A percentile compares a stretch with the other conserved stretches of the same genome.
Evolutionary conservation across 2,113 vertebrate species (phyloP).

Genomic region (Python bivittatus): DNA sequence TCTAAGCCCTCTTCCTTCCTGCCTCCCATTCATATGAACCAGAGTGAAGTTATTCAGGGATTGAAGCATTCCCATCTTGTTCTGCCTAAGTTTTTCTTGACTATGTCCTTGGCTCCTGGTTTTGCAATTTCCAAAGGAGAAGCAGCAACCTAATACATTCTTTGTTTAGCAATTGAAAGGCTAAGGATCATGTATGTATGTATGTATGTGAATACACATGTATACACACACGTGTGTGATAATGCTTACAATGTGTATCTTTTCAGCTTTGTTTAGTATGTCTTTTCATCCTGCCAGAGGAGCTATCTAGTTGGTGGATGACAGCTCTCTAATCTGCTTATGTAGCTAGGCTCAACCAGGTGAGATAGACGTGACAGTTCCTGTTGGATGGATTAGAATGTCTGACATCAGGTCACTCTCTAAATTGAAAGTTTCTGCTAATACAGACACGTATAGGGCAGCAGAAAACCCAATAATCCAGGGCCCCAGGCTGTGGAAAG

Average conservation of each 20-base stretch:
- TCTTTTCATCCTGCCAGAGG: slow-evolving; percentile 43
- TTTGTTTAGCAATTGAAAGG: background rate
- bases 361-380: slow-evolving; percentile 60
- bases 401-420: slow-evolving; percentile 62
- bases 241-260: slow-evolving; percentile 25
- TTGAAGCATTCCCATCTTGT: background rate
- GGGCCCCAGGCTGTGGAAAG: slow-evolving; percentile 3
- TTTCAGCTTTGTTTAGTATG: slow-evolving; percentile 46
- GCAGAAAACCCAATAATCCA: slow-evolving; percentile 57
- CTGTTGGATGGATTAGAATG: slow-evolving; percentile 59
- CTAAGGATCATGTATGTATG: background rate
- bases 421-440: slow-evolving; percentile 56
- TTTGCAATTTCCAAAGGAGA: background rate
- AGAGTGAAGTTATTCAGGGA: background rate
- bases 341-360: slow-evolving; percentile 55
- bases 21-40: background rate
- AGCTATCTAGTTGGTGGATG: slow-evolving; percentile 28
- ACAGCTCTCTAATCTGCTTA: slow-evolving; percentile 68
- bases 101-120: background rate
- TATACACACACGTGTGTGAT: background rate
- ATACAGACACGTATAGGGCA: slow-evolving; percentile 53
- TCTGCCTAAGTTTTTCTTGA: background rate
- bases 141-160: background rate
- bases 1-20: background rate
- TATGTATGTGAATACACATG: background rate